Conservation (phyloP, 2,797 vertebrate species). For the Phoeniculus purpureus region DNA sequence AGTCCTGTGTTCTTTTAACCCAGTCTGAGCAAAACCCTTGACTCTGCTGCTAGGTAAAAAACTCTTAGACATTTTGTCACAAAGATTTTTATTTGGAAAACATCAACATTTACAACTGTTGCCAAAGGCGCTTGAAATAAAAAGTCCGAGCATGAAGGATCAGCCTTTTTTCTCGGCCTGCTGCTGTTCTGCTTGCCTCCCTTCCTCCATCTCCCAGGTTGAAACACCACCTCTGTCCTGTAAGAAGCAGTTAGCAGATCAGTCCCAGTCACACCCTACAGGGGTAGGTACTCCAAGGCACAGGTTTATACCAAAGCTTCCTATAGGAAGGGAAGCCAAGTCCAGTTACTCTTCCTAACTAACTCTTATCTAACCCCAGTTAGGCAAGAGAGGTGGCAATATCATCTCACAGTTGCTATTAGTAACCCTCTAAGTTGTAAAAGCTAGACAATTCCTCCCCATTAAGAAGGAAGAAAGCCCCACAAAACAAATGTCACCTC, state of each 20-base stretch:
- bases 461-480: neutral
- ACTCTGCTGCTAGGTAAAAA: too few relatives aligned
- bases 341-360: too few relatives aligned
- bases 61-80: neutral
- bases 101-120: neutral
- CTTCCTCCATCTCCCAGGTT: constrained; percentile 85
- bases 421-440: neutral
- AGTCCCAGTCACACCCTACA: neutral
- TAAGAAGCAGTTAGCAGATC: neutral
- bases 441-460: neutral
- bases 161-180: constrained; percentile 17
- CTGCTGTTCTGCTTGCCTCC: neutral
- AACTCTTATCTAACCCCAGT: too few relatives aligned
- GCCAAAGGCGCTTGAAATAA: neutral
- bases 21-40: too few relatives aligned
- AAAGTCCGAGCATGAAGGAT: neutral
- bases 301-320: neutral
- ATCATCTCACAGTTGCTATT: neutral
- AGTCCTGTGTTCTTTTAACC: neutral
- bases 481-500: neutral
- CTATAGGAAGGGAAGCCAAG: neutral
- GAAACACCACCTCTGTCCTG: constrained; percentile 88
- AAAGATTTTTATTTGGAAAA: constrained; percentile 14
- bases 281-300: rapidly evolving
- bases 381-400: neutral